Evolutionary conservation across 2,888 invertebrate species (phyloP).

Genomic region (Bedellia somnulentella): DNA sequence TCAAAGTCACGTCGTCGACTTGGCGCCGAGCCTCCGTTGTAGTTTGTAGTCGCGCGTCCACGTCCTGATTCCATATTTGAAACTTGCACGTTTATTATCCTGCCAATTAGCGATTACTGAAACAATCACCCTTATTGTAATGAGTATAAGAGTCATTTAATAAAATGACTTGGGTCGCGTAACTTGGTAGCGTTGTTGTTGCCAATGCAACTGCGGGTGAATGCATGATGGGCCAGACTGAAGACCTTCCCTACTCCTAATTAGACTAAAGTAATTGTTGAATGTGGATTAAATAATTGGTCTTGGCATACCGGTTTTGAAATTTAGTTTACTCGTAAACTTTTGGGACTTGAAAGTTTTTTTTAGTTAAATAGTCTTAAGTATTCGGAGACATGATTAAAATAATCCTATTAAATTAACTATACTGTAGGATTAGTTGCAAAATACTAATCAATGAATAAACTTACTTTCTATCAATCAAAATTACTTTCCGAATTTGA

Average conservation of each 20-base stretch:
- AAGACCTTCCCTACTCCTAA: background rate
- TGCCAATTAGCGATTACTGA: background rate
- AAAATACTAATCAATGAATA: too few species aligned
- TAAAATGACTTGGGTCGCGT: background rate
- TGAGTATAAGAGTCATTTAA: background rate
- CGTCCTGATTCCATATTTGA: conserved; percentile 3
- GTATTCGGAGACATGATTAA: too few species aligned
- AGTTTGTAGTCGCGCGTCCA: background rate
- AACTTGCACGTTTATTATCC: background rate
- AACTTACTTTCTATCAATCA: too few species aligned
- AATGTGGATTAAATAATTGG: too few species aligned
- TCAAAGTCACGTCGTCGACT: conserved; percentile 1
- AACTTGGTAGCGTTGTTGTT: background rate
- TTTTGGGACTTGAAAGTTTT: too few species aligned
- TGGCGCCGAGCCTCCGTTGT: background rate
- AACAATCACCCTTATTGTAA: background rate
- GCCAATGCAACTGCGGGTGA: background rate
- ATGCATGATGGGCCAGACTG: background rate
- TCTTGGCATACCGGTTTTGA: too few species aligned
- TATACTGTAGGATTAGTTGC: too few species aligned
- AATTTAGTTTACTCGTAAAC: too few species aligned
- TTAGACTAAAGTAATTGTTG: conserved; percentile 25
- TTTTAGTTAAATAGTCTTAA: too few species aligned
- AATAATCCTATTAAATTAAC: too few species aligned
- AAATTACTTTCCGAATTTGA: too few species aligned